A percentile compares a stretch with the other conserved stretches of the same genome.
Conservation (phyloP, 2,888 invertebrate species). For the Arge pagana region DNA sequence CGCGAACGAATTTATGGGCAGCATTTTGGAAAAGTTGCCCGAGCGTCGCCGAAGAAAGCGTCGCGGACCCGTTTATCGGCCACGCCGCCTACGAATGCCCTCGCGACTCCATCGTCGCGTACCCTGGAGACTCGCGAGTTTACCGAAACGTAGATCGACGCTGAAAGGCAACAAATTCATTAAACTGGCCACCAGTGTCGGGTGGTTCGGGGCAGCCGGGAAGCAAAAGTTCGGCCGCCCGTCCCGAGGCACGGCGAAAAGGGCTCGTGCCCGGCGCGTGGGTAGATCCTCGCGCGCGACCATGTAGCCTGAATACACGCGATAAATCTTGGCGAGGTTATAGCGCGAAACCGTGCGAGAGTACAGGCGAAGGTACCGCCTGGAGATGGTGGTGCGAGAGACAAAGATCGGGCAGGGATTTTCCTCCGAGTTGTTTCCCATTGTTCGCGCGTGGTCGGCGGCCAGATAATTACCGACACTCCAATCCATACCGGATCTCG, state of each 20-base stretch:
- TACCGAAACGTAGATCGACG: too few relatives aligned
- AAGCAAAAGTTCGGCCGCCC: conserved; percentile 1
- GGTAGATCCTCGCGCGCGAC: conserved; percentile 11
- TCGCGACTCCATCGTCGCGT: too few relatives aligned
- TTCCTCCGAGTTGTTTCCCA: conserved; percentile 9
- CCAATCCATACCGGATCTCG: conserved; percentile 13
- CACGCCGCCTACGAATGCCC: too few relatives aligned
- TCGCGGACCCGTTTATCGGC: too few relatives aligned
- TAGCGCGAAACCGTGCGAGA: conserved; percentile 13
- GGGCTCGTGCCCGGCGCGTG: background rate
- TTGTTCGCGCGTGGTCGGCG: background rate
- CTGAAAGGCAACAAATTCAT: too few relatives aligned
- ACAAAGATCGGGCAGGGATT: conserved; percentile 14
- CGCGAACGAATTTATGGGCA: too few relatives aligned
- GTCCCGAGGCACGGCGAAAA: background rate
- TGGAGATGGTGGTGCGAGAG: conserved; percentile 11
- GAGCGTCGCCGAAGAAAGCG: too few relatives aligned
- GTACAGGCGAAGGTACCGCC: conserved; percentile 2
- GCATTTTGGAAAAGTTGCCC: too few relatives aligned
- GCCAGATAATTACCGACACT: conserved; percentile 15
- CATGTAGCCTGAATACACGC: conserved; percentile 21
- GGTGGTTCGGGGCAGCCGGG: too few relatives aligned
- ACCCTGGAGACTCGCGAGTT: too few relatives aligned
- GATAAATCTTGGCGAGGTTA: conserved; percentile 19
- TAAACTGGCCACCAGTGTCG: too few relatives aligned